A percentile compares a stretch with the other conserved stretches of the same genome.
Conservation (phyloP, 2,888 invertebrate genomes). For the Vesta saturnalis region DNA sequence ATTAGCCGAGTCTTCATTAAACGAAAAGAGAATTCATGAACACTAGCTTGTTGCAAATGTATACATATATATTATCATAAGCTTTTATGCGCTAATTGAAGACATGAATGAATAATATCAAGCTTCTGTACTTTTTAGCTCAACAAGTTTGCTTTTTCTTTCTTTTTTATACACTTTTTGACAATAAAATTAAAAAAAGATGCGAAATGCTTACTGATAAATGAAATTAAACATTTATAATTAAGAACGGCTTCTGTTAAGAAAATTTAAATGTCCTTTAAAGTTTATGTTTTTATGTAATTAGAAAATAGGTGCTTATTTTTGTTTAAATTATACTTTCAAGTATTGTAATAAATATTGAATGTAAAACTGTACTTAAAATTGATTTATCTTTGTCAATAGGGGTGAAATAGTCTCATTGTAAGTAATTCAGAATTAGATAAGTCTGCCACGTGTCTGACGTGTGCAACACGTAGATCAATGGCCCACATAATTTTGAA, state of each 20-base stretch:
- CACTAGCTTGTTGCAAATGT: slow-evolving; percentile 47
- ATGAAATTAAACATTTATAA: neutral
- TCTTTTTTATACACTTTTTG: slow-evolving; percentile 7
- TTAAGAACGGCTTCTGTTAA: too few relatives aligned
- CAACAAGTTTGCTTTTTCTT: slow-evolving; percentile 16
- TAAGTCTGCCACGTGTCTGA: slow-evolving; percentile 10
- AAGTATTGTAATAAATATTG: too few relatives aligned
- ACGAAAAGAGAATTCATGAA: slow-evolving; percentile 53
- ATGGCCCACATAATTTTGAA: slow-evolving; percentile 3
- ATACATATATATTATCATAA: slow-evolving; percentile 48
- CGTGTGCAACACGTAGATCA: slow-evolving; percentile 13
- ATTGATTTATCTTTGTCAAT: too few relatives aligned
- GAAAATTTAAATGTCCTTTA: too few relatives aligned
- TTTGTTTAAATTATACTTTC: too few relatives aligned
- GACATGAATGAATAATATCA: slow-evolving; percentile 56
- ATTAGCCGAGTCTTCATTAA: slow-evolving; percentile 47
- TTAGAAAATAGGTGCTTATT: neutral
- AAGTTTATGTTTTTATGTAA: neutral
- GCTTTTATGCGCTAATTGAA: slow-evolving; percentile 58
- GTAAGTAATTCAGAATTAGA: neutral
- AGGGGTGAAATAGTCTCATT: neutral
- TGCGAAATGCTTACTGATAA: neutral
- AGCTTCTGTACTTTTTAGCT: slow-evolving; percentile 53
- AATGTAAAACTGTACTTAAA: too few relatives aligned
- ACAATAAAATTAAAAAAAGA: slow-evolving; percentile 6